Evolutionary conservation across 2,888 invertebrate species (phyloP).

Genomic region (Sesia bembeciformis): DNA sequence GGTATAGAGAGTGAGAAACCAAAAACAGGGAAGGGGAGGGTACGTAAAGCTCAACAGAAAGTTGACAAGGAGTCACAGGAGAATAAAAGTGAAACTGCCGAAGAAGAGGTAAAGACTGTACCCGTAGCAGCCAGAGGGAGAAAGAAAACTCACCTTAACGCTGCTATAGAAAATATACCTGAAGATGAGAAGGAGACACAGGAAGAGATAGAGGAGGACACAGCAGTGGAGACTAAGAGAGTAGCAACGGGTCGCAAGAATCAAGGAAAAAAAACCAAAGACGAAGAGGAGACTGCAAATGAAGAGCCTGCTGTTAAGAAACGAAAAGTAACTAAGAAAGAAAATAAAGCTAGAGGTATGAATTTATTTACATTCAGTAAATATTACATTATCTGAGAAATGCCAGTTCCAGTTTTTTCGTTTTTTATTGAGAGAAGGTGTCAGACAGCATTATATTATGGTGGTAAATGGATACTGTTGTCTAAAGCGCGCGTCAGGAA

Average conservation of each 20-base stretch:
- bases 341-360: conserved; percentile 42
- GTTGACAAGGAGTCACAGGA: conserved; percentile 26
- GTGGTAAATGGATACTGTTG: no score
- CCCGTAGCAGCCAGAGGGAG: conserved; percentile 9
- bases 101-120: conserved; percentile 35
- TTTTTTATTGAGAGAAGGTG: no score
- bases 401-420: not conserved
- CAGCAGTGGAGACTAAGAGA: conserved; percentile 39
- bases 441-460: no score
- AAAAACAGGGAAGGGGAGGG: conserved; percentile 39
- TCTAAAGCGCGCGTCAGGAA: no score
- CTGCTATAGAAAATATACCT: conserved; percentile 22
- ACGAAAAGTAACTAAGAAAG: conserved; percentile 40
- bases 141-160: conserved; percentile 15
- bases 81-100: conserved; percentile 27
- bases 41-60: conserved; percentile 40
- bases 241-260: conserved; percentile 43
- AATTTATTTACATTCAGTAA: conserved; percentile 20
- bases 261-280: conserved; percentile 46
- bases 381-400: conserved; percentile 16
- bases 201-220: conserved; percentile 21
- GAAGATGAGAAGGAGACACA: conserved; percentile 20
- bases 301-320: conserved; percentile 35
- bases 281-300: conserved; percentile 27
- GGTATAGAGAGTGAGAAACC: conserved; percentile 32